Base-by-base conservation (phyloP, 1,140 invertebrate genomes). In the Papilio machaon region DNA sequence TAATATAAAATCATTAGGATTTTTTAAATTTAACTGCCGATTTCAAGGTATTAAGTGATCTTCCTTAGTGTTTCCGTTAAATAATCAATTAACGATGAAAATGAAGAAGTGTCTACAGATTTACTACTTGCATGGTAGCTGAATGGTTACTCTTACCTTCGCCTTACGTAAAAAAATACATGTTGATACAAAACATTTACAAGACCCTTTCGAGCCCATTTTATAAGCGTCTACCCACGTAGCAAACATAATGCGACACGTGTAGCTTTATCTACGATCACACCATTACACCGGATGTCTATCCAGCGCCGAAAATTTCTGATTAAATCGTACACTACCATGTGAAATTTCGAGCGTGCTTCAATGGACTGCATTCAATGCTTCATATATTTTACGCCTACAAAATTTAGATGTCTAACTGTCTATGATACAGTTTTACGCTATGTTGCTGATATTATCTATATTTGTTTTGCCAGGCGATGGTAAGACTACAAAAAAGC, bases 221-320 rank as follows among this genome's bases (percentile, higher is more conserved):
- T 76, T 49, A 23, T 5, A 76, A 76, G 74, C 74, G 46, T 76
- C 79, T 81, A 58, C 80, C 87, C 90, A 91, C 90, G 89, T 91
- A 89, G 82, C 15, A 82, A 80, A 80, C 85, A 90, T 91, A 91
- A 89, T 85, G 80, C 83, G 75, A 90, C 90, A 92, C 89, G 89
- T 89, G 90, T 90, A 80, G 84, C 81, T 19, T 89, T 91, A 91
- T 91, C 90, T 86, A 52, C 19, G 80, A 92, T 92, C 91, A 83
- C 80, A 75, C 74, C 84, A 86, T 81, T 85, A 83, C 83, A 88
- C 90, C 89, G 88, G 89, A 90, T 90, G 90, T 90, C 88, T 89
- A 90, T 89, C 85, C 88, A 89, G 88, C 87, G 90, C 88, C 90
- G 87, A 88, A 88, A 87, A 85, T 88, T 85, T 83, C 80, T 87